phyloP scores from a whole-genome alignment of 1,140 invertebrate species.

The Zaprionus gabonicus region DNA sequence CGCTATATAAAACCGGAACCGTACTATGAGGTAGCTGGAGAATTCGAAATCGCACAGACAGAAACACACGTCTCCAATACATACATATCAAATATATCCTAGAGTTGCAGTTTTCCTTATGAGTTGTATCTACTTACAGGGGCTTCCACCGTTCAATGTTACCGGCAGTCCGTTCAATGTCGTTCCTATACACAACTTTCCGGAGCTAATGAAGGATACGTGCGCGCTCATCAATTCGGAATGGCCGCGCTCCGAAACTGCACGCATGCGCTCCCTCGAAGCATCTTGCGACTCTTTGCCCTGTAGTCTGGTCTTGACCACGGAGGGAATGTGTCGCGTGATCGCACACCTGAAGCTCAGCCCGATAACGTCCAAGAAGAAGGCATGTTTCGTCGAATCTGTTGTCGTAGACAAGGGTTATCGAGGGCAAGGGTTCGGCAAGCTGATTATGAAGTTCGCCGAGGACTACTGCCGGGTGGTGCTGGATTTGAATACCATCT shows the following conservation, averaged over 20 bases:
- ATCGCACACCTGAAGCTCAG: constrained; percentile 92
- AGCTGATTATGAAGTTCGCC: constrained; percentile 88
- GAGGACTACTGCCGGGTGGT: constrained; percentile 89
- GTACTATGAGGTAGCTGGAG: constrained; percentile 78
- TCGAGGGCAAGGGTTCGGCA: constrained; percentile 90
- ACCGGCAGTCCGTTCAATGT: constrained; percentile 85
- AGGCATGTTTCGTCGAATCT: constrained; percentile 91
- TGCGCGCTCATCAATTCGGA: constrained; percentile 91
- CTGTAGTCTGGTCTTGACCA: constrained; percentile 88
- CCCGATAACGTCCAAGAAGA: constrained; percentile 87
- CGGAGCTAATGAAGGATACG: constrained; percentile 87
- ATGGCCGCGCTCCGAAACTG: constrained; percentile 91
- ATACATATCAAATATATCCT: neutral
- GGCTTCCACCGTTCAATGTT: constrained; percentile 83
- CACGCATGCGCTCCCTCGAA: constrained; percentile 89
- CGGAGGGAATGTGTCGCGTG: constrained; percentile 85
- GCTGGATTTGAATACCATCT: constrained; percentile 87
- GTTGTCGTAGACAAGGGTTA: constrained; percentile 89
- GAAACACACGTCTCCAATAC: constrained; percentile 4
- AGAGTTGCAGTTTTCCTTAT: constrained; percentile 11
- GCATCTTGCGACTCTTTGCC: constrained; percentile 90
- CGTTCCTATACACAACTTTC: constrained; percentile 88
- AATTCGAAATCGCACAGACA: neutral
- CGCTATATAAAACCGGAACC: constrained; percentile 83
- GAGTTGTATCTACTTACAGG: constrained; percentile 58